Base-by-base conservation (phyloP, 1,140 invertebrate species). In the Samia ricini region DNA sequence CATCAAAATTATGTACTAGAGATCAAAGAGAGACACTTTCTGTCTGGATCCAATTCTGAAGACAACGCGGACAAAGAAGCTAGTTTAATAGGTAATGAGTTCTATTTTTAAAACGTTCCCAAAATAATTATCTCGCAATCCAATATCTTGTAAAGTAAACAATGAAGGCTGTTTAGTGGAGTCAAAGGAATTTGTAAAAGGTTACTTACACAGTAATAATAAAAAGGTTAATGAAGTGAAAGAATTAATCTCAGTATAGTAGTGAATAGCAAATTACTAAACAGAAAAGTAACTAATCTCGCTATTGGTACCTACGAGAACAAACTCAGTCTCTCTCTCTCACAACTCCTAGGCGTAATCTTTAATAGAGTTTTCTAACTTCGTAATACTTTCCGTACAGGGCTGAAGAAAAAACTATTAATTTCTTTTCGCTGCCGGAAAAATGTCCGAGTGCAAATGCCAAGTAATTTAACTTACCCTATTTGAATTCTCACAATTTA, bases 341-440 rank as follows among this genome's bases (percentile, higher is more conserved):
- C 33, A 42, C 33, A 15, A 42, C 33, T 42, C 33, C 33, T 42
- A 42, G 33, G 33, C 59, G 59, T 74, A 74, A 69, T 74, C 69
- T 71, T 71, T 77, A 79, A 75, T 74, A 76, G 65, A 76, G 69
- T 74, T 76, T 56, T 67, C 68, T 60, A 77, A 77, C 77, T 79
- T 69, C 61, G 72, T 74, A 71, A 72, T 68, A 69, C 67, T 79
- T 70, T 66, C 52, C 63, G 56, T 66, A 60, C 51, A 21, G 51
- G n/a, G 60, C 60, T 74, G 58, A 66, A n/a, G n/a, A n/a, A n/a
- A n/a, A n/a, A 71, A 71, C 66, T 71, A 74, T 71, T 74, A 71
- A 71, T 74, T 74, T 72, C 64, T 66, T 71, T 68, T 66, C 60
- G 65, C 65, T 57, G 19, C 60, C 67, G 62, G 49, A 66, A 68